Evolutionary conservation across 1,140 invertebrate genomes (phyloP), one percentile per base, ranked within the genome.

Genomic region (Anastrepha obliqua): DNA sequence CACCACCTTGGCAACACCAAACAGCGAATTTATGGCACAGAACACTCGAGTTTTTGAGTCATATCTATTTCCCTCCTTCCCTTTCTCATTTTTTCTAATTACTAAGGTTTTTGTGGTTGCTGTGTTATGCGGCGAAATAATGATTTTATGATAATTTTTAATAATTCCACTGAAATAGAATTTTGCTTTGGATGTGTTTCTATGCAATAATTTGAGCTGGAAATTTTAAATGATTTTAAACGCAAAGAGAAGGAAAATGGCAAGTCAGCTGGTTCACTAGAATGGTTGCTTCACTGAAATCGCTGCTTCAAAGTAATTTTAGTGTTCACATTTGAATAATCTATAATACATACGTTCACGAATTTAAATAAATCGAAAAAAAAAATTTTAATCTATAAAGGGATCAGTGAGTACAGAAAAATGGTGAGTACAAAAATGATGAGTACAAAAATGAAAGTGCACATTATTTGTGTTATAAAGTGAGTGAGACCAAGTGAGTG

Each of bases 101-200:
- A 11, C 29, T 42, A 11, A 9, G 29, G 64, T 4, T 17, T 47
- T n/a, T 6, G 67, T 39, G 67, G 47, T 81, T 81, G 3, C n/a
- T 81, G 51, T 15, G 55, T 74, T 74, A 51, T 47, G 44, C 20
- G 39, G 44, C 17, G 6, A 74, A 74, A 44, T 74, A 15, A 74
- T 74, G 44, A 74, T 74, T 74, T n/a, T 47, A 74, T 74, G 70
- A 47, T 74, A 74, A 74, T 74, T 74, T 74, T 47, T 17, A 3
- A 20, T 55, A 81, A 81, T 51, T 55, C 47, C 47, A 13, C 7
- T 8, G 17, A 55, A 58, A 55, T 55, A n/a, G 20, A 81, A 51
- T 2, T 47, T 74, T 74, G 15, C 13, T 3, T 11, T 74, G 39
- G 29, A 47, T 47, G 17, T 47, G 11, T 17, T 5, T 17, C 67